Conservation (phyloP, 2,113 vertebrate species). For the Coreoperca whiteheadi region DNA sequence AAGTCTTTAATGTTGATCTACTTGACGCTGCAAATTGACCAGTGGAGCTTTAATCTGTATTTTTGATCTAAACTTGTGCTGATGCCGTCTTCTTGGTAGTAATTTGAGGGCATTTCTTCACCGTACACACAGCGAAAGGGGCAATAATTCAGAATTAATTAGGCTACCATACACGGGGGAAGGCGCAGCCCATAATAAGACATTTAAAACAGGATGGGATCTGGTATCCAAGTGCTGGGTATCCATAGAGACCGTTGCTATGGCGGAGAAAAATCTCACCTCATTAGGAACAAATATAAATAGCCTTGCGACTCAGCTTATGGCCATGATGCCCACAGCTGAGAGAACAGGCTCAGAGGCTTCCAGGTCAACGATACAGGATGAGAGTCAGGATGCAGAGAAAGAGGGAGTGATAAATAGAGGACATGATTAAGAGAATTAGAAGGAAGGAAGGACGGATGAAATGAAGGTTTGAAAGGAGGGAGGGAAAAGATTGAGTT, state of each 20-base stretch:
- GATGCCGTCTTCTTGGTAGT: slow-evolving; percentile 22
- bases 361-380: slow-evolving; percentile 63
- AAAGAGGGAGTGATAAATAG: slow-evolving; percentile 47
- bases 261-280: slow-evolving; percentile 82
- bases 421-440: slow-evolving; percentile 53
- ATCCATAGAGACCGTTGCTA: slow-evolving; percentile 85
- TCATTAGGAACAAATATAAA: slow-evolving; percentile 86
- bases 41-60: slow-evolving; percentile 18
- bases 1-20: slow-evolving; percentile 44
- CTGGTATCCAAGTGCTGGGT: slow-evolving; percentile 83
- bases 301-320: slow-evolving; percentile 77
- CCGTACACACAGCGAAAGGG: slow-evolving; percentile 41
- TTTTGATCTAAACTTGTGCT: slow-evolving; percentile 30
- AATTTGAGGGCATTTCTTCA: slow-evolving; percentile 56
- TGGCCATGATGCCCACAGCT: slow-evolving; percentile 74
- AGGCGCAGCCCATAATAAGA: slow-evolving; percentile 80
- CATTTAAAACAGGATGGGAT: slow-evolving; percentile 78
- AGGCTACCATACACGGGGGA: slow-evolving; percentile 69
- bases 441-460: slow-evolving; percentile 19
- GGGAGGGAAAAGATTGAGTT: slow-evolving; percentile 27
- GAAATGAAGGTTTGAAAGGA: slow-evolving; percentile 17
- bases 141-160: slow-evolving; percentile 76
- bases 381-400: slow-evolving; percentile 40
- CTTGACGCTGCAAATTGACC: slow-evolving; percentile 45
- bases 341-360: slow-evolving; percentile 67